Conservation (phyloP, 2,797 vertebrate genomes). For the Acestrorhynchus altus region DNA sequence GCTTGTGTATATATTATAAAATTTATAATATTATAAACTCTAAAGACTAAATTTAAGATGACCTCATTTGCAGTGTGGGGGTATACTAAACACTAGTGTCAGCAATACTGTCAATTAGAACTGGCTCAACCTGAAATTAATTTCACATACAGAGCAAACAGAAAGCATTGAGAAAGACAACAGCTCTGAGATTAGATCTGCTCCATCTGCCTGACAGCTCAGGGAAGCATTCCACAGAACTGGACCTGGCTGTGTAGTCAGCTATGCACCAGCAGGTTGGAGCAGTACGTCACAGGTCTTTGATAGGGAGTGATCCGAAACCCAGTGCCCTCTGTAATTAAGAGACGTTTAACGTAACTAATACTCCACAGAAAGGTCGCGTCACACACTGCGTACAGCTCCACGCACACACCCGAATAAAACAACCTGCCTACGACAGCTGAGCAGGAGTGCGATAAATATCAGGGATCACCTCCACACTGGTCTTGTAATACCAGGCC, state of each 20-base stretch:
- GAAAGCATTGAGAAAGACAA: neutral
- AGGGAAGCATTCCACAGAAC: neutral
- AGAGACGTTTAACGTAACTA: slow-evolving; percentile 58
- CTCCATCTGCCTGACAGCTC: neutral
- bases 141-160: neutral
- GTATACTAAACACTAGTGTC: too few species aligned
- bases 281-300: slow-evolving; percentile 7
- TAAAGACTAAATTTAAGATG: too few species aligned
- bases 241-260: slow-evolving; percentile 3
- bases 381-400: slow-evolving; percentile 11
- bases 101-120: too few species aligned
- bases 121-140: neutral
- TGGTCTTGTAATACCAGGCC: too few species aligned
- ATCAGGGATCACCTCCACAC: too few species aligned
- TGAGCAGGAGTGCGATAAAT: neutral
- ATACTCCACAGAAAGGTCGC: slow-evolving; percentile 38
- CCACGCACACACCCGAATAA: slow-evolving; percentile 44
- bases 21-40: too few species aligned
- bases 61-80: too few species aligned
- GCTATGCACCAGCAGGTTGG: slow-evolving; percentile 14
- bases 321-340: slow-evolving; percentile 50
- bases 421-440: neutral
- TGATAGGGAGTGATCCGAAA: slow-evolving; percentile 22
- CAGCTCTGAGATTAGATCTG: neutral
- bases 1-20: too few species aligned